Base-by-base conservation (phyloP, 1,140 invertebrate species). In the Neodiprion lecontei region DNA sequence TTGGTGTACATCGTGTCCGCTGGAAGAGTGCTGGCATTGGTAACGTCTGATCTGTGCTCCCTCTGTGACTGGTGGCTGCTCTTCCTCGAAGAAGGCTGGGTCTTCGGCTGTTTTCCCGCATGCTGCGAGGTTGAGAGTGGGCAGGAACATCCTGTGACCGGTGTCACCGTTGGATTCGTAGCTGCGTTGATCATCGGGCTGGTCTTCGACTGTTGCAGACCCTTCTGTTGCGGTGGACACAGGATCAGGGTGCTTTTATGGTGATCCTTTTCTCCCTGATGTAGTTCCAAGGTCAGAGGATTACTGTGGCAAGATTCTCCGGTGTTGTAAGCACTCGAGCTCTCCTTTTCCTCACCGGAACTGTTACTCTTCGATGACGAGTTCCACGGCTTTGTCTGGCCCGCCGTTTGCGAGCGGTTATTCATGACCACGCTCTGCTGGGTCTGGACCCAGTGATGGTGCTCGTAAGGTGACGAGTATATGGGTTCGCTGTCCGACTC, bases 271-370 rank as follows among this genome's bases (percentile, higher is more conserved):
- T 85, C 84, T 17, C 84, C 85, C 67, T 89, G 87, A 69, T 90
- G 91, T 4, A 93, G 85, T 79, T 92, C 91, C 72, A 92, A 80
- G 9, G 91, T 91, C 10, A 93, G 85, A 7, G 92, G 93, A 73
- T 92, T 94, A 79, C 93, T 94, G 72, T 94, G 92, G 78, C 93
- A 94, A 1, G 92, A 93, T 75, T 94, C 94, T 1, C 93, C 94
- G 1, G 94, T 95, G 78, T 95, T 95, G 81, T 95, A 95, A 70
- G 94, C 94, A 85, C 92, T 94, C 40, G 93, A 93, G 23, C 91
- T 92, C 75, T 93, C 91, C 70, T 92, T 90, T 67, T 92, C 92
- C 74, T 91, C 91, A 12, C 86, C 87, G 7, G 89, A 90, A 70
- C 89, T 90, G 74, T 88, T 90, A 74, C 89, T 90, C 73, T 90